Evolutionary conservation across 2,797 vertebrate genomes (phyloP), one percentile per base, ranked within the genome.

Genomic region (Oreortyx pictus): DNA sequence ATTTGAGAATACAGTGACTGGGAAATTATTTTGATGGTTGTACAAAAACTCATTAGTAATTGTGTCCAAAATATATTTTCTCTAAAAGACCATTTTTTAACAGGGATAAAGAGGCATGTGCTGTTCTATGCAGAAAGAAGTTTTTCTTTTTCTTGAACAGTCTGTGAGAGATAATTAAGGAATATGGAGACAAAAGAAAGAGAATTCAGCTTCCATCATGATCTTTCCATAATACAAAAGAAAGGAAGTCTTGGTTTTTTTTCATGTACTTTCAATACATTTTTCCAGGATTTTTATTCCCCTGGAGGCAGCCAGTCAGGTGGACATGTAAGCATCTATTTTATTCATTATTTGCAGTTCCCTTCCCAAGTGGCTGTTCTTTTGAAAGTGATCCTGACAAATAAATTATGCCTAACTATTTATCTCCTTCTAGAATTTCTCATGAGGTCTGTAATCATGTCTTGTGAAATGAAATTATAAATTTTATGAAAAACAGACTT

Each of bases 241-340:
- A 93, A 67, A 87, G 52, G 15, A 60, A 80, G n/a, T 31, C 47
- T 66, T 82, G 22, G 13, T 56, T 57, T 57, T 57, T 82, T 91
- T 92, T 94, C 79, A 96, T 89, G 68, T 89, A 57, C 93, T 89
- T 95, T 92, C 87, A 94, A 96, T 96, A 90, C 94, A 88, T 89
- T 95, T 92, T 95, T 95, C 91, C 92, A 96, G 95, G 95, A 37
- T 93, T 93, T 96, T 96, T 96, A 96, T 93, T 95, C 82, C 94
- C 93, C 95, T 90, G 95, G 95, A 96, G 94, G 95, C 90, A 95
- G 93, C 94, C 95, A 95, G 78, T 95, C 95, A 96, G 95, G 95
- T 96, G 95, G 94, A 95, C 95, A 96, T 96, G 95, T 96, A 96
- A 95, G 95, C 95, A 96, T 95, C 83, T 86, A 67, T 94, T 96